Evolutionary conservation across 2,797 vertebrate genomes (phyloP).

Genomic region (Acrocephalus scirpaceus): DNA sequence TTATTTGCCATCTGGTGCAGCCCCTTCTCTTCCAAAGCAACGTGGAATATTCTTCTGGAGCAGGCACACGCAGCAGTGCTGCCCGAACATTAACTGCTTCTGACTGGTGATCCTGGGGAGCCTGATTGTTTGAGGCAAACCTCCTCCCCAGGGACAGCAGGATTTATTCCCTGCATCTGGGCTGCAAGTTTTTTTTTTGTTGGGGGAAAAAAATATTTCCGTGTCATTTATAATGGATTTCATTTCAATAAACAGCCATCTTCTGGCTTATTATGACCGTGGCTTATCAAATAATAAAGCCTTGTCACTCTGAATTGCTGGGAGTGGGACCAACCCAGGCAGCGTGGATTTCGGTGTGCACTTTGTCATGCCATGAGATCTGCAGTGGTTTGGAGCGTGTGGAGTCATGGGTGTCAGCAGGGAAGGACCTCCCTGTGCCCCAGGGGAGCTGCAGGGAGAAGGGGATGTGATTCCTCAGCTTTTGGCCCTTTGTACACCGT

Average conservation of each 20-base stretch:
- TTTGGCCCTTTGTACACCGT: slow-evolving; percentile 1
- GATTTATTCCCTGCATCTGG: slow-evolving; percentile 41
- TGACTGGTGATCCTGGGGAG: background rate
- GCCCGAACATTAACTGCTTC: background rate
- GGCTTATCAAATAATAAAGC: slow-evolving; percentile 56
- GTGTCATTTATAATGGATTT: slow-evolving; percentile 34
- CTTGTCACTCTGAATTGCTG: slow-evolving; percentile 25
- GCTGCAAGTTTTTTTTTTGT: background rate
- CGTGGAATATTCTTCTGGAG: background rate
- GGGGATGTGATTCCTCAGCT: slow-evolving; percentile 48
- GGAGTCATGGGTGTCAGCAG: background rate
- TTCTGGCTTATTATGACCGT: background rate
- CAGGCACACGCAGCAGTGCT: background rate
- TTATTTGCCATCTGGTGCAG: slow-evolving; percentile 33
- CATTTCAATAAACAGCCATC: slow-evolving; percentile 13
- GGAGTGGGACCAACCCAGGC: background rate
- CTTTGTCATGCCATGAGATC: background rate
- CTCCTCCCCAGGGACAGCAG: background rate
- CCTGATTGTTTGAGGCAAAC: slow-evolving; percentile 23
- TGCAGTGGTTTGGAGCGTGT: background rate
- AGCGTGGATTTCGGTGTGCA: background rate
- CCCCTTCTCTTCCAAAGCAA: background rate
- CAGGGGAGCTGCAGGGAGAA: slow-evolving; percentile 13
- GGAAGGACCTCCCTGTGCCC: background rate
- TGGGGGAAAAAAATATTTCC: background rate